Evolutionary conservation across 1,140 invertebrate species (phyloP).

Genomic region (Apocrypta bakeri): DNA sequence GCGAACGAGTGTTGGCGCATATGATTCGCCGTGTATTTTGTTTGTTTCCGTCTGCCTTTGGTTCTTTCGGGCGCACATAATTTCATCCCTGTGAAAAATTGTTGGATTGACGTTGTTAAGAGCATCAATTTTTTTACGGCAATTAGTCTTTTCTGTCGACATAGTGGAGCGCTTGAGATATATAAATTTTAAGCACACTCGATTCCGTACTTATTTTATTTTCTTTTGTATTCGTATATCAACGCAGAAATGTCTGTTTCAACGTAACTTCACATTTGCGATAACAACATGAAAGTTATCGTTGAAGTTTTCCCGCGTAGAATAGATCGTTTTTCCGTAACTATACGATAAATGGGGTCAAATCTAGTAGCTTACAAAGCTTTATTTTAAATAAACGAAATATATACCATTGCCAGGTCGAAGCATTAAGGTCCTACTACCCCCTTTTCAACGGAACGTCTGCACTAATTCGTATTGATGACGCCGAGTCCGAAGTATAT

Average conservation of each 20-base stretch:
- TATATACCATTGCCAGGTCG: background rate
- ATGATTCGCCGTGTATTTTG: no score
- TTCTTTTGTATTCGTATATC: no score
- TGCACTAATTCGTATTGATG: slow-evolving; percentile 46
- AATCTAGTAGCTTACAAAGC: background rate
- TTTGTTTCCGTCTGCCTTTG: background rate
- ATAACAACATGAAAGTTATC: no score
- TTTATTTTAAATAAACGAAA: background rate
- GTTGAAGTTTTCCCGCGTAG: no score
- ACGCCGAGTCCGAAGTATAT: background rate
- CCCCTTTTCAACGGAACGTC: background rate
- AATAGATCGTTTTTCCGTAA: no score
- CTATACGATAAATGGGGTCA: no score
- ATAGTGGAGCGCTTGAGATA: background rate
- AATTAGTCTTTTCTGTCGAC: background rate
- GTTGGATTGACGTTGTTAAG: background rate
- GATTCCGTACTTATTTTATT: no score
- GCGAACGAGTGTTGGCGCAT: background rate
- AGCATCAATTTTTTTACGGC: background rate
- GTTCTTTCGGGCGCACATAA: background rate
- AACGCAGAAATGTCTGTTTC: no score
- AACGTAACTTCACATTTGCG: no score
- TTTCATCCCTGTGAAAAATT: background rate
- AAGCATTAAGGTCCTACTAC: background rate
- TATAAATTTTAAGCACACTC: background rate